phyloP scores from a whole-genome alignment of 2,888 invertebrate species.

The Volucella inflata region DNA sequence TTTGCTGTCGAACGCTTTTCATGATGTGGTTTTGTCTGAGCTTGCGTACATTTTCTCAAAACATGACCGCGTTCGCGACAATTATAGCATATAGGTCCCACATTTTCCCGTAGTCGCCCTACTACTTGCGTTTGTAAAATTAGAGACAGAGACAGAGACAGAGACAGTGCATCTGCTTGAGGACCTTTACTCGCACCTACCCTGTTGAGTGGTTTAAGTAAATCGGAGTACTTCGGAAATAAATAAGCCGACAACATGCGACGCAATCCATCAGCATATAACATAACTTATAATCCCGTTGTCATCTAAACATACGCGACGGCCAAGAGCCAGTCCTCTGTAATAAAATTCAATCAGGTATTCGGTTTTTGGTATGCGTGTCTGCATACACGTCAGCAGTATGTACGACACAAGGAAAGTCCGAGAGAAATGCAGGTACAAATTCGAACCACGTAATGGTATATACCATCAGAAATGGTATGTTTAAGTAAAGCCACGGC shows the following conservation, averaged over 20 bases:
- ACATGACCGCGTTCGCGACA: constrained; percentile 44
- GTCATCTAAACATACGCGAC: constrained; percentile 14
- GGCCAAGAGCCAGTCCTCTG: too few species aligned
- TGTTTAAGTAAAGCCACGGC: too few species aligned
- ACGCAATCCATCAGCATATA: neutral
- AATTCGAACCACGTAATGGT: too few species aligned
- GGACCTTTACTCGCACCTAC: constrained; percentile 1
- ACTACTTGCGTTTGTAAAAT: constrained; percentile 11
- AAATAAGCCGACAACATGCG: too few species aligned
- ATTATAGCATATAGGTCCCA: constrained; percentile 38
- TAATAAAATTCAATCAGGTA: constrained; percentile 15
- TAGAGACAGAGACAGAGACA: too few species aligned
- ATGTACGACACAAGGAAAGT: constrained; percentile 22
- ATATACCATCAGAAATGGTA: too few species aligned
- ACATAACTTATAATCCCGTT: constrained; percentile 40
- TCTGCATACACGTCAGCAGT: constrained; percentile 10
- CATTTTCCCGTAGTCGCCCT: too few species aligned
- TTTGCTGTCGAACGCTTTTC: constrained; percentile 16
- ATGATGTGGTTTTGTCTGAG: constrained; percentile 20
- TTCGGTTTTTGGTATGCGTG: constrained; percentile 15
- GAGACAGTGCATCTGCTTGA: neutral
- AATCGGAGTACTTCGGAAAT: too few species aligned
- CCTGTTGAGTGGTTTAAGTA: too few species aligned
- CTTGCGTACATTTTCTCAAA: constrained; percentile 21
- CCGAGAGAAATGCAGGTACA: too few species aligned